Base-by-base conservation (phyloP, 2,888 invertebrate species). In the Seladonia tumulorum region DNA sequence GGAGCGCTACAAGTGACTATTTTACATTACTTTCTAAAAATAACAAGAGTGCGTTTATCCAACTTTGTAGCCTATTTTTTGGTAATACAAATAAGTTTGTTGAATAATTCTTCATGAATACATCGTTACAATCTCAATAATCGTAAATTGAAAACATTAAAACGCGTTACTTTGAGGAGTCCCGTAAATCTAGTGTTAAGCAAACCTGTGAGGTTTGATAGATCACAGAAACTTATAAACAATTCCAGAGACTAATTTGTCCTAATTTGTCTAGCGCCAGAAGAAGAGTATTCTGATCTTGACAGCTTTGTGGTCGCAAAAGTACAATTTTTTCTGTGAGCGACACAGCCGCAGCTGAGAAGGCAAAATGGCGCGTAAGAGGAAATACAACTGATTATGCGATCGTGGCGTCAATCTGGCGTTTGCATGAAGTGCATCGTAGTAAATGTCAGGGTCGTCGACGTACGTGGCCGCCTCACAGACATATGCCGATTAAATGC, bases 361-460 rank as follows among this genome's bases (percentile, higher is more conserved):
- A 29, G 66, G 35, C 7, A 16, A 16, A 18, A 66, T 35, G 16
- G 35, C 35, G 18, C 29, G 66, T 16, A 35, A 66, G 35, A 66
- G 66, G 35, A 66, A 35, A 66, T 35, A 66, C 22, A 68, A 68
- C 35, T 39, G 39, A 68, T 68, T 68, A 35, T 39, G n/a, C 35
- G 39, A 25, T 7, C 60, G 70, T 22, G 63, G 10, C 57, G 73
- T 81, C 66, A 79, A 85, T 90, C 90, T 90, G 90, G 88, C 66
- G 35, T 35, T 66, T 5, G 66, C 35, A 90, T 90, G 88, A 92
- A 92, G 91, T 91, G 92, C 92, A 91, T 88, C 90, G 82, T 83
- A 85, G 89, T 90, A 93, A 93, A 93, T 93, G 92, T 93, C 92
- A 93, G 88, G 92, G 93, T 92, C 92, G 89, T 82, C 87, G 66